Conservation (phyloP, 64 coral and sea anemone genomes). For the Pocillopora damicornis region DNA sequence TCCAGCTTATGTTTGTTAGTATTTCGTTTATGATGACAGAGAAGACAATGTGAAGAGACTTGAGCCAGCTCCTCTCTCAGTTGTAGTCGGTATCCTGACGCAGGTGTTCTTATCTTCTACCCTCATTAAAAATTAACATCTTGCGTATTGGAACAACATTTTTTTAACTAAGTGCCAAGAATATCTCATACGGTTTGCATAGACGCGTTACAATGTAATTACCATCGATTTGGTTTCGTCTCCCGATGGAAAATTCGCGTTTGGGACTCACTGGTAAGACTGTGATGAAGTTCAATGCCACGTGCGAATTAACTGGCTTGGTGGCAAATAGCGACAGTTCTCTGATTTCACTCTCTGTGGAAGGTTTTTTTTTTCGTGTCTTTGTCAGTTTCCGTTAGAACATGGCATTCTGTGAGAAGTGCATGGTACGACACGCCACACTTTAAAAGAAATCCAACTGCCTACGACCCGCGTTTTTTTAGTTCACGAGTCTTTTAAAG, state of each 20-base stretch:
- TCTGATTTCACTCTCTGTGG: neutral
- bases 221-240: neutral
- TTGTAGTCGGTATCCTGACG: neutral
- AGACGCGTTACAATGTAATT: conserved; percentile 27
- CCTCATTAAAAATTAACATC: conserved; percentile 26
- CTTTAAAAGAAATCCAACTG: neutral
- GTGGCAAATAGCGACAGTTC: neutral
- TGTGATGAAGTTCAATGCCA: neutral
- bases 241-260: conserved; percentile 1
- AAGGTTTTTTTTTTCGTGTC: neutral
- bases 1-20: neutral
- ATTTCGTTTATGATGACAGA: neutral
- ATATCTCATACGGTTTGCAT: neutral
- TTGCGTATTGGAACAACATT: conserved; percentile 20
- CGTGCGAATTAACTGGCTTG: neutral
- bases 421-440: neutral
- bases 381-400: neutral
- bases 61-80: neutral
- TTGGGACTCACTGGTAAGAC: neutral
- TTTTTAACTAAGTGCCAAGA: conserved; percentile 1
- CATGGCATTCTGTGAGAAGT: neutral
- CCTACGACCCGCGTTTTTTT: neutral
- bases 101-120: neutral
- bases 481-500: neutral
- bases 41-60: neutral